Evolutionary conservation across 2,113 vertebrate species (phyloP).

Genomic region (Scytalopus superciliaris): DNA sequence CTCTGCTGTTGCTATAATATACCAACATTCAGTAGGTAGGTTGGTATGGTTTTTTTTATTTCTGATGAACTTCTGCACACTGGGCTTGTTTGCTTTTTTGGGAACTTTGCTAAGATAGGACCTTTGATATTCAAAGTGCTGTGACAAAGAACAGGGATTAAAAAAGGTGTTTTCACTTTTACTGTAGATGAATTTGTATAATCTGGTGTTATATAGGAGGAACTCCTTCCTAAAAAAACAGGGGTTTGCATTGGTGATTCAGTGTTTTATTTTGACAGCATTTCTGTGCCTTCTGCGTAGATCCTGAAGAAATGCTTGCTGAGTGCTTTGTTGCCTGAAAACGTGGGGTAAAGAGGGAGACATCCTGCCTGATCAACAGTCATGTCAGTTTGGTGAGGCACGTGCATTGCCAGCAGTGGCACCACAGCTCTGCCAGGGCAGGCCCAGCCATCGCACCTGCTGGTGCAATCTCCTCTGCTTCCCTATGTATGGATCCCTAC

Average conservation of each 20-base stretch:
- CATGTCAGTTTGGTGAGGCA: neutral
- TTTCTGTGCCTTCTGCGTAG: neutral
- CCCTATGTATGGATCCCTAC: neutral
- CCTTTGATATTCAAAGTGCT: neutral
- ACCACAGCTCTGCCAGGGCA: rapidly evolving
- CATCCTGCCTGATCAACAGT: neutral
- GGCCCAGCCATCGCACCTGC: neutral
- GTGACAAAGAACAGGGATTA: neutral
- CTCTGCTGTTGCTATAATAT: neutral
- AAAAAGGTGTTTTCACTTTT: neutral
- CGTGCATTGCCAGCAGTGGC: rapidly evolving
- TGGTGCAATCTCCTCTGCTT: neutral
- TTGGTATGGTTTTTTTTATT: neutral
- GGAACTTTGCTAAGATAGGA: neutral
- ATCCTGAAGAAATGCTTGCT: neutral
- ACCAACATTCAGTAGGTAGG: neutral
- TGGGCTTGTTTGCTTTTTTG: neutral
- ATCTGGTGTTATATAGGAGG: neutral
- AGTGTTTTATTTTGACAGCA: neutral
- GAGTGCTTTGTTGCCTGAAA: neutral
- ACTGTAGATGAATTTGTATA: neutral
- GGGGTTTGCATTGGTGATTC: neutral
- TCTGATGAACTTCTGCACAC: neutral
- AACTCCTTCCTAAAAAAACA: neutral
- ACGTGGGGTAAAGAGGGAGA: neutral